Evolutionary conservation across 1,140 invertebrate genomes (phyloP), one percentile per base, ranked within the genome.

Genomic region (Ceratoteleas bidentatus): DNA sequence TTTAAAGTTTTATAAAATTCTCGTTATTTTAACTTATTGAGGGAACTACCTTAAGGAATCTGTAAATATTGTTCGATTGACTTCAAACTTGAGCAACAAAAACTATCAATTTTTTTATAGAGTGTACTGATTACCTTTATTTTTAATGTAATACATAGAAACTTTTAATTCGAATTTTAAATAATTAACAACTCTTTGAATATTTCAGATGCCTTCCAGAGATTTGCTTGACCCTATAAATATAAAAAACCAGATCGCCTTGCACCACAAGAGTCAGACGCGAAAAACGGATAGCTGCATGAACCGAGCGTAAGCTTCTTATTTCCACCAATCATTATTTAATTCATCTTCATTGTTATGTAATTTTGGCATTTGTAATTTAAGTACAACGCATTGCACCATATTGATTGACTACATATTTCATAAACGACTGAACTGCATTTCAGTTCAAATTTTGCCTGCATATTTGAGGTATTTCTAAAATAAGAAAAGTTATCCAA

Each of bases 131-230:
- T n/a, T n/a, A n/a, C n/a, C n/a, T n/a, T n/a, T n/a, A n/a, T n/a
- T n/a, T n/a, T n/a, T n/a, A n/a, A n/a, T n/a, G n/a, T n/a, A n/a
- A n/a, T n/a, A n/a, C n/a, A n/a, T n/a, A n/a, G n/a, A 14, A 62
- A 34, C n/a, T 32, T 47, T 43, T 43, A 43, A 47, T 6, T 9
- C 15, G 10, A 32, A 45, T 24, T 47, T 11, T 33, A 36, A 9
- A 34, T 34, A 50, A 52, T 43, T 24, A 16, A 52, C 52, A 38
- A 47, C 24, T 54, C 24, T 61, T 58, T 47, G 8, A 15, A 40
- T 47, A 57, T 70, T 81, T 66, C 72, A 81, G 79, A 81, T 81
- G 72, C 79, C 79, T 81, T 76, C 72, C 10, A 81, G 34, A 61
- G 66, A 81, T 66, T 54, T 72, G 50, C 66, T 60, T 65, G 54